Conservation (phyloP, 2,888 invertebrate species). For the Schizaphis graminum region DNA sequence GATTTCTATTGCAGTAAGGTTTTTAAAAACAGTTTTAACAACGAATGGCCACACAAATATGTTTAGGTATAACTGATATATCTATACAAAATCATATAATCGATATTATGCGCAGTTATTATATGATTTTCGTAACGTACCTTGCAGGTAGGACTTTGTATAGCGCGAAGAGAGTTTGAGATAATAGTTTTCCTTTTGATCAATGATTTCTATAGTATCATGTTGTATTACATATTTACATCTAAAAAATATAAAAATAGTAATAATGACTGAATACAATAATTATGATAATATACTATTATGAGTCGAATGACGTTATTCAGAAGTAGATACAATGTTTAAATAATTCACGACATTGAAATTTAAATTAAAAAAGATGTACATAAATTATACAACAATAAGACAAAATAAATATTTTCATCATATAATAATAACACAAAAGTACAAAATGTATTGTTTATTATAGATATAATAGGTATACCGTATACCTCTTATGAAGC, state of each 20-base stretch:
- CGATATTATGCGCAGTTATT: neutral
- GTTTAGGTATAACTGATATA: neutral
- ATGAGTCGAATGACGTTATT: neutral
- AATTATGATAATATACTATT: neutral
- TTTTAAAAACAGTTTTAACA: neutral
- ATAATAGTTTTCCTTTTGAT: neutral
- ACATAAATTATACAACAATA: neutral
- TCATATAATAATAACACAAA: neutral
- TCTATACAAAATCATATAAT: no score
- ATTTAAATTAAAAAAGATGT: neutral
- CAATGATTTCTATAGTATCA: neutral
- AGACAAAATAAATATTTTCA: neutral
- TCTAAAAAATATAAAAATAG: neutral
- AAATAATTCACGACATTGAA: neutral
- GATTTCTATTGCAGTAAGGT: neutral
- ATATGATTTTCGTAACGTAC: neutral
- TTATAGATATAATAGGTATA: no score
- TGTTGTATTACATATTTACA: neutral
- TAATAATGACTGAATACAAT: no score
- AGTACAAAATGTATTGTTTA: neutral
- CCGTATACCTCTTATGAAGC: no score
- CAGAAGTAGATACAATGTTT: neutral
- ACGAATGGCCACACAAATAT: neutral
- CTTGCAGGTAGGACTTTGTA: neutral
- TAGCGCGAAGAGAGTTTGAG: neutral